These are phyloP conservation scores for Gavia stellata DNA, from an alignment of 2,113 vertebrate genomes.

Conservation along the genomic window DNA sequence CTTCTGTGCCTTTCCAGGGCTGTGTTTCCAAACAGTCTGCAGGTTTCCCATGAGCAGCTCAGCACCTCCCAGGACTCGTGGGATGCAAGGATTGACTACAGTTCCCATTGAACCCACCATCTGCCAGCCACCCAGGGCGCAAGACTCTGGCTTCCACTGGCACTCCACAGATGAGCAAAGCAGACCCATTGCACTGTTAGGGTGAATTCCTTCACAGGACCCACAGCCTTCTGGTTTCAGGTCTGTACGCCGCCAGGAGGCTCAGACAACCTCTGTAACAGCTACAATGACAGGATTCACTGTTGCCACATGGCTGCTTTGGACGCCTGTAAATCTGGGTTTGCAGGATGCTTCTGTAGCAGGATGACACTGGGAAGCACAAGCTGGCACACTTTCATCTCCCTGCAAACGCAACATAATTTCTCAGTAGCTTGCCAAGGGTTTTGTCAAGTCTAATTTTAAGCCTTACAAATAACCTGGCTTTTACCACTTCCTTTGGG, in stretches of 20 bases:
- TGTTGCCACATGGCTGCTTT: not conserved
- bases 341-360: not conserved
- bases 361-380: not conserved
- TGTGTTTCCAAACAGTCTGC: not conserved
- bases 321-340: not conserved
- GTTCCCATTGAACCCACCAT: not conserved
- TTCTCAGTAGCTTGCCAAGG: constrained; percentile 11
- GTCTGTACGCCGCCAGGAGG: not conserved
- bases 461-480: constrained; percentile 20
- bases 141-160: not conserved
- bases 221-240: not conserved
- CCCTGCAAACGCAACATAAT: not conserved
- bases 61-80: not conserved
- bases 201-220: not conserved
- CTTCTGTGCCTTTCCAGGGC: not conserved
- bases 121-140: not conserved
- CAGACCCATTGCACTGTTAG: not conserved
- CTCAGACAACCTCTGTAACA: not conserved
- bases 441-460: constrained; percentile 35
- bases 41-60: not conserved
- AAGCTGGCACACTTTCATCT: not conserved
- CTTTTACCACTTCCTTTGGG: constrained; percentile 10
- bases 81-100: not conserved
- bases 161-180: not conserved
- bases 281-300: not conserved